phyloP scores from a whole-genome alignment of 1,140 invertebrate genomes.

The Procambarus virginalis region DNA sequence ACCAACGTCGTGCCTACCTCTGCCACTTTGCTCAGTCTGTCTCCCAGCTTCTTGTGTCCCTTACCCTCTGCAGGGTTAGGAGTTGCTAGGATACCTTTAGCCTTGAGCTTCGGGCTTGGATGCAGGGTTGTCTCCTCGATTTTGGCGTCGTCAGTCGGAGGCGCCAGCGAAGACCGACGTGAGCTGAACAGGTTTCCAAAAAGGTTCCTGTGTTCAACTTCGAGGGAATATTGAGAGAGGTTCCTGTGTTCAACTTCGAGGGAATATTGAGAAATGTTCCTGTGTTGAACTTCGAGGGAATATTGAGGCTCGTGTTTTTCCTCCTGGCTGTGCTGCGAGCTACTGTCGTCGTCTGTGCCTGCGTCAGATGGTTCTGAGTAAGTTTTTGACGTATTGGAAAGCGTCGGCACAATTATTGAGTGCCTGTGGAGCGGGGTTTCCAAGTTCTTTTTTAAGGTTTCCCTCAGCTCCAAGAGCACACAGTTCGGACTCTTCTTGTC shows the following conservation, averaged over 20 bases:
- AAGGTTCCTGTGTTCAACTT: conserved; percentile 30
- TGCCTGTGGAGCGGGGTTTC: conserved; percentile 15
- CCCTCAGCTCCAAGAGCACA: conserved; percentile 33
- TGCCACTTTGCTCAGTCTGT: conserved; percentile 58
- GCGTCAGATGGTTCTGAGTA: conserved; percentile 37
- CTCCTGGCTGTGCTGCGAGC: conserved; percentile 53
- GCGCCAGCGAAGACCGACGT: conserved; percentile 37
- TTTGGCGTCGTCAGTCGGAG: conserved; percentile 13
- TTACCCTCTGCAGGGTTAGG: neutral
- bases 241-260: conserved; percentile 28
- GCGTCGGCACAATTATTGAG: conserved; percentile 34
- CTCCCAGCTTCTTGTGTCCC: conserved; percentile 49
- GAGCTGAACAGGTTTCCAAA: conserved; percentile 54
- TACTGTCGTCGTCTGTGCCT: conserved; percentile 54
- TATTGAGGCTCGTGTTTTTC: conserved; percentile 37
- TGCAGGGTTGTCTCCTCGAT: neutral
- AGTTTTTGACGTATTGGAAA: neutral
- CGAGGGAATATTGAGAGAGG: neutral
- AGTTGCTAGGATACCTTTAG: neutral
- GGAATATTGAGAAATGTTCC: neutral
- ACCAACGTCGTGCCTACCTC: conserved; percentile 22
- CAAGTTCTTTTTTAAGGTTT: conserved; percentile 11
- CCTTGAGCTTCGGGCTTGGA: conserved; percentile 27
- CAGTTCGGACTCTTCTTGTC: conserved; percentile 7
- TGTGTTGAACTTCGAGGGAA: conserved; percentile 18